These are phyloP conservation scores for Canis aureus DNA, from an alignment of 2,113 vertebrate genomes.

Conservation along the genomic window DNA sequence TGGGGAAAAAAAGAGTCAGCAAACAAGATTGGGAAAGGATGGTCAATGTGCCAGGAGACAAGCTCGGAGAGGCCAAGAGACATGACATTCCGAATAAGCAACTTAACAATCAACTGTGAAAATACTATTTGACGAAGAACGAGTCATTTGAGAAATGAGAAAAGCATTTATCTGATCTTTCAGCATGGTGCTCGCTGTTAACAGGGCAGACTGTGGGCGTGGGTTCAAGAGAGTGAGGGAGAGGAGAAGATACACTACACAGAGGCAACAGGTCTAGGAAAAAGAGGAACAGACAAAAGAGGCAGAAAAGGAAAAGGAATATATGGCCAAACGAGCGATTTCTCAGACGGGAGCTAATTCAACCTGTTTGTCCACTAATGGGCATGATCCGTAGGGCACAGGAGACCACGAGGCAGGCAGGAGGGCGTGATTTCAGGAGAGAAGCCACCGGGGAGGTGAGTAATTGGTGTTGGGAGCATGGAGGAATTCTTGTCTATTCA, in stretches of 20 bases:
- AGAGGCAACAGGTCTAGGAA: not conserved
- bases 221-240: not conserved
- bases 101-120: not conserved
- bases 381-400: not conserved
- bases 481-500: not conserved
- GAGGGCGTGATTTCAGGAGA: not conserved
- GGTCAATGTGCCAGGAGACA: not conserved
- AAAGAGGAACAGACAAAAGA: not conserved
- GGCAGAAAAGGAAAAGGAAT: not conserved
- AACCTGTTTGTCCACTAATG: not conserved
- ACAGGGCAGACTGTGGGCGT: not conserved
- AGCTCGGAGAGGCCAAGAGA: not conserved
- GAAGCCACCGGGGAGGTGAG: not conserved
- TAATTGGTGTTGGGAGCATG: not conserved
- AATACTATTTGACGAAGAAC: not conserved
- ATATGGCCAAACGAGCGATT: not conserved
- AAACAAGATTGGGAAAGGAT: not conserved
- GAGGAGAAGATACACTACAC: not conserved
- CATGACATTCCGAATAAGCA: not conserved
- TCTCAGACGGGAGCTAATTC: not conserved
- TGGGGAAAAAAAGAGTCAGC: not conserved
- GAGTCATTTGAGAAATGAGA: not conserved
- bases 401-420: not conserved
- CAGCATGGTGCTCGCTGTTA: not conserved
- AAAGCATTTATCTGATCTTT: slow-evolving; percentile 9